Conservation (phyloP, 2,888 invertebrate genomes). For the Volucella inanis region DNA sequence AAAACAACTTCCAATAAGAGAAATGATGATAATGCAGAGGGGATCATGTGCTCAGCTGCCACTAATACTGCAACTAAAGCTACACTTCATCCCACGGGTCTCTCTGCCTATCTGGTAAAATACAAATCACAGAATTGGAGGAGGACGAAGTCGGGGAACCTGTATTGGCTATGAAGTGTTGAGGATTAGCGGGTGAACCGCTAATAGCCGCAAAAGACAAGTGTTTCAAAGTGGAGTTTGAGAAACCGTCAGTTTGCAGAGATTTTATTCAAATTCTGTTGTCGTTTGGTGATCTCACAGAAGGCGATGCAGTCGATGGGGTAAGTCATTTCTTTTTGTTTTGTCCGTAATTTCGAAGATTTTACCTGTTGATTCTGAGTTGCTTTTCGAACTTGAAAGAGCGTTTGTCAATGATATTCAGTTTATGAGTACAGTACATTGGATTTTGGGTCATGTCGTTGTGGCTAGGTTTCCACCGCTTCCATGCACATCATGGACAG, state of each 20-base stretch:
- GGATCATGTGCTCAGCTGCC: not conserved
- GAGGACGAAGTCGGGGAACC: too few species aligned
- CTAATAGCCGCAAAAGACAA: too few species aligned
- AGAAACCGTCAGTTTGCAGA: conserved; percentile 77
- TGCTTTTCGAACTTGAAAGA: conserved; percentile 92
- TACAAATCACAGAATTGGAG: conserved; percentile 74
- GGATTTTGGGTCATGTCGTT: conserved; percentile 93
- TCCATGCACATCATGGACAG: too few species aligned
- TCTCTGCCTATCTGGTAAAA: conserved; percentile 59
- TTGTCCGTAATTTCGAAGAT: conserved; percentile 86
- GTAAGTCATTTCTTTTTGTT: conserved; percentile 91
- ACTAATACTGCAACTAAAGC: not conserved
- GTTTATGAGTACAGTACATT: conserved; percentile 91
- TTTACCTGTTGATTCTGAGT: conserved; percentile 89
- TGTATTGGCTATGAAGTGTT: too few species aligned
- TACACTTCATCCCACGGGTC: conserved; percentile 3
- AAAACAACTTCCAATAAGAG: conserved; percentile 33
- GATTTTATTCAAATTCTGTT: conserved; percentile 86
- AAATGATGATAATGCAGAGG: conserved; percentile 28
- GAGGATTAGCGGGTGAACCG: too few species aligned
- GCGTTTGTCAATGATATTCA: conserved; percentile 91
- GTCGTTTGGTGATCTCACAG: conserved; percentile 92
- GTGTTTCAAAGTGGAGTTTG: conserved; percentile 70
- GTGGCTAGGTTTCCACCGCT: too few species aligned
- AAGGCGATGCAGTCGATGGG: conserved; percentile 94